Percentiles rank a stretch among this genome's conserved stretches.
phyloP scores from a whole-genome alignment of 2,113 vertebrate genomes.

The Corythornis madagascariensis region DNA sequence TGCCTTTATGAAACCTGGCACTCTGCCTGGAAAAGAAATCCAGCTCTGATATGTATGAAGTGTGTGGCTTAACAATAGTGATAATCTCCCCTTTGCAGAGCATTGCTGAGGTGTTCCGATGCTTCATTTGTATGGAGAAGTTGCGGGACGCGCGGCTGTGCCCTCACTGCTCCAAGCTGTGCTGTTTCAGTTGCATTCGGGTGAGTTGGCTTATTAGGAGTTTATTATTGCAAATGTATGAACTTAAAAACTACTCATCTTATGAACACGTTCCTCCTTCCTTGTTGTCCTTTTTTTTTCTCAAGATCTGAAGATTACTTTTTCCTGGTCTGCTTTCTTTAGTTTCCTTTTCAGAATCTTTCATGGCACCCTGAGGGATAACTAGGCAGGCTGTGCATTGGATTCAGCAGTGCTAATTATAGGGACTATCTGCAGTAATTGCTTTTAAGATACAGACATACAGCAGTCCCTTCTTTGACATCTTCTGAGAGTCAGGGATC shows the following conservation, averaged over 20 bases:
- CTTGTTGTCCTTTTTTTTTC: background rate
- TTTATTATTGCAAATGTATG: background rate
- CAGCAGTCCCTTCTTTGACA: background rate
- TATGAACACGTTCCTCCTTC: background rate
- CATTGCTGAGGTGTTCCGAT: slow-evolving; percentile 98
- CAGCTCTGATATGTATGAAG: background rate
- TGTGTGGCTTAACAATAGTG: background rate
- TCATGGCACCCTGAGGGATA: background rate
- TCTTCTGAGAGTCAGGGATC: background rate
- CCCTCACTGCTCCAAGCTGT: slow-evolving; percentile 98
- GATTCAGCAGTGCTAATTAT: background rate
- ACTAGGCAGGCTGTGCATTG: background rate
- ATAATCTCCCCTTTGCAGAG: slow-evolving; percentile 78
- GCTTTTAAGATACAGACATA: background rate
- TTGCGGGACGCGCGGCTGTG: slow-evolving; percentile 95
- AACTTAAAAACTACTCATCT: background rate
- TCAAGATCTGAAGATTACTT: background rate
- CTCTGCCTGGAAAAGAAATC: background rate
- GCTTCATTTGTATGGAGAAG: slow-evolving; percentile 99
- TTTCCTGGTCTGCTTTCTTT: background rate
- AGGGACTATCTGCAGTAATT: slow-evolving; percentile 7
- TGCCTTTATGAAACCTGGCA: background rate
- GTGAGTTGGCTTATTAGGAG: slow-evolving; percentile 74
- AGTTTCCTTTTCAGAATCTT: slow-evolving; percentile 5
- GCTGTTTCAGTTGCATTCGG: slow-evolving; percentile 98